A percentile compares a stretch with the other conserved stretches of the same genome.
These are phyloP conservation scores for Mesochorus sp. DNA, from an alignment of 2,888 invertebrate species.

Conservation along the genomic window DNA sequence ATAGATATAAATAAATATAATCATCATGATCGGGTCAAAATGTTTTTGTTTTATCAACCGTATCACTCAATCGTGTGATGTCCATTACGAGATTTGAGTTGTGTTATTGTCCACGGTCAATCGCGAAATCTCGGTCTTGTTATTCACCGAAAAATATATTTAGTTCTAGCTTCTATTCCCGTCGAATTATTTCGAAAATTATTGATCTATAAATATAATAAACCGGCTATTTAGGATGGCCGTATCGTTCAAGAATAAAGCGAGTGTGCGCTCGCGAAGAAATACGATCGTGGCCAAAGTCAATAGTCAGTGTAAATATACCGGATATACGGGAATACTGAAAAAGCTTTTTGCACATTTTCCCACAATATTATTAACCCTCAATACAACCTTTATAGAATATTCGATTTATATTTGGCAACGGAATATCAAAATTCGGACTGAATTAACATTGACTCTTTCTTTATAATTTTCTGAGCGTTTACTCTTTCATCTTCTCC, in stretches of 20 bases:
- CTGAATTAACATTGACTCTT: background rate
- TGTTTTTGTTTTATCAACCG: no score
- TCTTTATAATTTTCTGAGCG: no score
- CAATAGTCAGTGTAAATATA: conserved; percentile 49
- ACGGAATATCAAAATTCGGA: background rate
- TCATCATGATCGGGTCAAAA: no score
- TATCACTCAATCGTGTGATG: background rate
- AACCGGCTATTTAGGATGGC: background rate
- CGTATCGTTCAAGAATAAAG: conserved; percentile 24
- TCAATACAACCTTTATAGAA: background rate
- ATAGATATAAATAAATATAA: no score
- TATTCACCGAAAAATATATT: conserved; percentile 44
- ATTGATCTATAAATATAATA: conserved; percentile 35
- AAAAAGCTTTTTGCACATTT: conserved; percentile 4
- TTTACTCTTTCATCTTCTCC: no score
- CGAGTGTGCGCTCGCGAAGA: background rate
- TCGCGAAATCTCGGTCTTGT: conserved; percentile 9
- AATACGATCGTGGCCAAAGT: conserved; percentile 42
- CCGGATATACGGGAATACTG: conserved; percentile 23
- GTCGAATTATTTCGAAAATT: conserved; percentile 44
- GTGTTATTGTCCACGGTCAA: background rate
- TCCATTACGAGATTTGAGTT: conserved; percentile 7
- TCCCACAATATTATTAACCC: background rate
- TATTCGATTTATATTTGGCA: background rate
- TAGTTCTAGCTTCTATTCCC: conserved; percentile 31